Percentiles rank a stretch among this genome's conserved stretches.
phyloP scores from a whole-genome alignment of 2,797 vertebrate species.

The Ambastaia sidthimunki region DNA sequence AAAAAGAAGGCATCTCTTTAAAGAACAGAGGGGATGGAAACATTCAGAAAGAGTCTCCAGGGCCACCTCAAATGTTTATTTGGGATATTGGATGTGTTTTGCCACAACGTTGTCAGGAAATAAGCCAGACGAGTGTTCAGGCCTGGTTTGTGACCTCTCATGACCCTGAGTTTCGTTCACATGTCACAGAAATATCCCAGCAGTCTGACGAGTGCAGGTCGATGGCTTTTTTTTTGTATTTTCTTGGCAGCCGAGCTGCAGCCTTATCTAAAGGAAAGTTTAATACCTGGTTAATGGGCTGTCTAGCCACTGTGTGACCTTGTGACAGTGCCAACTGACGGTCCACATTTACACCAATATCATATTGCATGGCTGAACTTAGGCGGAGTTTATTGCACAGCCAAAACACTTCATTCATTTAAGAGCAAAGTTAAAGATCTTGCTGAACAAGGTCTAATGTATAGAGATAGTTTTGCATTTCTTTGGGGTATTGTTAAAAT shows the following conservation, averaged over 20 bases:
- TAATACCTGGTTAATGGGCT: conserved; percentile 80
- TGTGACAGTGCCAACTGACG: conserved; percentile 62
- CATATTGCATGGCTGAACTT: conserved; percentile 49
- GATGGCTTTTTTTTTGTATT: conserved; percentile 67
- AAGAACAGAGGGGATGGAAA: conserved; percentile 57
- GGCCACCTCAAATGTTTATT: conserved; percentile 74
- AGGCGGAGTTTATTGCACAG: conserved; percentile 4
- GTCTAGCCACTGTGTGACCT: conserved; percentile 74
- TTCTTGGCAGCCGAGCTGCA: conserved; percentile 69
- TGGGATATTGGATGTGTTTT: conserved; percentile 68
- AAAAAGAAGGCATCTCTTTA: conserved; percentile 22
- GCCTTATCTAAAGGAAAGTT: conserved; percentile 77
- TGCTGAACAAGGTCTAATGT: neutral
- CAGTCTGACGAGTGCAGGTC: conserved; percentile 69
- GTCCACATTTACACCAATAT: conserved; percentile 67
- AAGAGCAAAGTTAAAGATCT: neutral
- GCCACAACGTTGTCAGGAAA: conserved; percentile 78
- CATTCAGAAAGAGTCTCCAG: conserved; percentile 62
- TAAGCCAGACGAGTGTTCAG: conserved; percentile 76
- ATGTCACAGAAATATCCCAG: conserved; percentile 71
- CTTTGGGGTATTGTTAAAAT: neutral
- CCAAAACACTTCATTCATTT: conserved; percentile 13
- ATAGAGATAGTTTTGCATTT: neutral
- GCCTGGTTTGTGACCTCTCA: conserved; percentile 74
- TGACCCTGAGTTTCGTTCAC: conserved; percentile 76